A percentile compares a stretch with the other conserved stretches of the same genome.
Evolutionary conservation across 2,888 invertebrate species (phyloP).

Genomic region (Cerastis rubricosa): DNA sequence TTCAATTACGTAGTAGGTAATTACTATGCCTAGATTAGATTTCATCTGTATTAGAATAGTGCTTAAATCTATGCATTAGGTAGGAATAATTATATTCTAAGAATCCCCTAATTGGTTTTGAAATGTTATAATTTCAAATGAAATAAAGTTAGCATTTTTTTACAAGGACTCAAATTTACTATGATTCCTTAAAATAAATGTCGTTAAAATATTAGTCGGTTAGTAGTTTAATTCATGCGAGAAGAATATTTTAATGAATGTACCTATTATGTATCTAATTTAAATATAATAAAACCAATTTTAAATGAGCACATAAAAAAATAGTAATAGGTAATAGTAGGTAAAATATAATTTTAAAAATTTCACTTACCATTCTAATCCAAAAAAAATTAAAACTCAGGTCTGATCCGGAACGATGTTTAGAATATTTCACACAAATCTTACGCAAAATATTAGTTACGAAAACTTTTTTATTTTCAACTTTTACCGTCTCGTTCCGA

Average conservation of each 20-base stretch:
- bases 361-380: conserved; percentile 37
- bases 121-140: background rate
- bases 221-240: background rate
- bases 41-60: background rate
- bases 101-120: background rate
- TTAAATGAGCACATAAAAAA: background rate
- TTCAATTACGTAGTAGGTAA: background rate
- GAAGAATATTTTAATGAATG: background rate
- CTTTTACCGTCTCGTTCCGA: conserved; percentile 44
- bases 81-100: background rate
- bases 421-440: conserved; percentile 42
- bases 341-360: conserved; percentile 8
- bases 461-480: conserved; percentile 49
- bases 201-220: background rate
- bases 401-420: conserved; percentile 33
- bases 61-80: background rate
- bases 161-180: background rate
- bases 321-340: background rate
- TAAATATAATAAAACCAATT: background rate
- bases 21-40: background rate
- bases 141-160: background rate
- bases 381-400: conserved; percentile 18
- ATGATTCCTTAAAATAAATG: background rate
- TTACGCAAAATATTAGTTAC: conserved; percentile 27
- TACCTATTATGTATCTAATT: background rate